Evolutionary conservation across 1,140 invertebrate genomes (phyloP).

Genomic region (Homarus americanus): DNA sequence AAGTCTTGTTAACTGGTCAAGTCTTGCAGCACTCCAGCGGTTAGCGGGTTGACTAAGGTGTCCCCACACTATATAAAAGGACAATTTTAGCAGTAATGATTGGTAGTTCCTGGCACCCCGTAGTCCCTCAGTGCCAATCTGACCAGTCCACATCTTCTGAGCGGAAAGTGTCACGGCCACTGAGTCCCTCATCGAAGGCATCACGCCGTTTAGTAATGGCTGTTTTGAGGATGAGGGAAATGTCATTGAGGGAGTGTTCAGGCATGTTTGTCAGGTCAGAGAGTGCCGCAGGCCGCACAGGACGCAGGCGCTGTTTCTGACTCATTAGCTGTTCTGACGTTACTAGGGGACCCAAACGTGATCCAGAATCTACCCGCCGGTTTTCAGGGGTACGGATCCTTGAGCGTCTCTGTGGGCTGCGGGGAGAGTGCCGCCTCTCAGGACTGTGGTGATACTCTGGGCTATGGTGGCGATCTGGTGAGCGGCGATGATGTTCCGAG

Average conservation of each 20-base stretch:
- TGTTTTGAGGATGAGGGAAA: slow-evolving; percentile 69
- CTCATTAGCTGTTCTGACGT: slow-evolving; percentile 72
- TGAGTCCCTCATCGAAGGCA: slow-evolving; percentile 63
- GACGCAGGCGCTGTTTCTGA: slow-evolving; percentile 72
- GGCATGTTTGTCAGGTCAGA: slow-evolving; percentile 68
- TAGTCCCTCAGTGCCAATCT: slow-evolving; percentile 63
- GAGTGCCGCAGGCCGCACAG: slow-evolving; percentile 68
- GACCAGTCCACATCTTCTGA: slow-evolving; percentile 67
- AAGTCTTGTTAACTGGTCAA: too few relatives aligned
- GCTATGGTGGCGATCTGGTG: slow-evolving; percentile 27
- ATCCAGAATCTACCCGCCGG: slow-evolving; percentile 33
- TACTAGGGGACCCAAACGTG: slow-evolving; percentile 48
- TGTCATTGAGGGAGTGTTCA: slow-evolving; percentile 71
- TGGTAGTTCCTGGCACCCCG: too few relatives aligned
- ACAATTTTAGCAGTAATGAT: too few relatives aligned
- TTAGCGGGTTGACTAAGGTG: too few relatives aligned
- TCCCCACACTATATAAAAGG: too few relatives aligned
- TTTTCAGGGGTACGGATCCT: slow-evolving; percentile 10
- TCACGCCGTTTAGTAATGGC: slow-evolving; percentile 70
- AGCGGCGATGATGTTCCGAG: background rate
- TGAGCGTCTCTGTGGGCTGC: slow-evolving; percentile 38
- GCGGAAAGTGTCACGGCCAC: slow-evolving; percentile 57
- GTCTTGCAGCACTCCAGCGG: too few relatives aligned
- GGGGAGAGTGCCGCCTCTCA: slow-evolving; percentile 28
- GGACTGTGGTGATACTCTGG: slow-evolving; percentile 44